phyloP scores from a whole-genome alignment of 2,113 vertebrate genomes.

The Malurus alboscapulatus region DNA sequence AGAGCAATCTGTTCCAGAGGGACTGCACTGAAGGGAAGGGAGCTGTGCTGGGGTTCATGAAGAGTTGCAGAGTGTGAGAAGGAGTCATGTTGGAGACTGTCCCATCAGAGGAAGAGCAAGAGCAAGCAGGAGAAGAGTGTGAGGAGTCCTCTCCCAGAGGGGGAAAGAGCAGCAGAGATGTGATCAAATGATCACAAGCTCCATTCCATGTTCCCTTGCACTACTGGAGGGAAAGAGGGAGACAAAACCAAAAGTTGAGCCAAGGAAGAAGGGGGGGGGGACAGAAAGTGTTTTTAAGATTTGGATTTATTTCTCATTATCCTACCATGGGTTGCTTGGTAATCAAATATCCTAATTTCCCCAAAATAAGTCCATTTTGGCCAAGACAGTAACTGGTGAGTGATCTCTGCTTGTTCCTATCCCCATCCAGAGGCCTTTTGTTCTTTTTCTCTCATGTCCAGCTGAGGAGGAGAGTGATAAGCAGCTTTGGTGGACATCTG shows the following conservation, averaged over 20 bases:
- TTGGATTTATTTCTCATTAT: neutral
- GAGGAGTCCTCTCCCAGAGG: neutral
- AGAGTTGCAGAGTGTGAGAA: neutral
- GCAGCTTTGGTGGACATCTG: neutral
- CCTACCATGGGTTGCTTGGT: neutral
- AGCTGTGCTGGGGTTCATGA: neutral
- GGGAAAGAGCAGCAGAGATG: neutral
- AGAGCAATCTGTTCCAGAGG: neutral
- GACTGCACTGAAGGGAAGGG: neutral
- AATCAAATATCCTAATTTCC: neutral
- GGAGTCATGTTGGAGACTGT: rapidly evolving
- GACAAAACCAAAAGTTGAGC: neutral
- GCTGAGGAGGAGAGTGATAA: neutral
- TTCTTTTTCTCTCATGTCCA: neutral
- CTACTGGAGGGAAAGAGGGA: neutral
- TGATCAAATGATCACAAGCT: neutral
- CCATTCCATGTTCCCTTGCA: neutral
- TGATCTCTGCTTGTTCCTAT: neutral
- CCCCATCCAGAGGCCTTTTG: neutral
- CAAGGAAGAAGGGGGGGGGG: neutral
- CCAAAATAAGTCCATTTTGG: neutral
- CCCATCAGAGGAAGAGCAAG: neutral
- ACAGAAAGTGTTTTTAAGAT: neutral
- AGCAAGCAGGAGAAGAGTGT: neutral
- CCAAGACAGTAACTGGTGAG: neutral